Conservation (phyloP, 2,113 vertebrate genomes). For the Piaya cayana region DNA sequence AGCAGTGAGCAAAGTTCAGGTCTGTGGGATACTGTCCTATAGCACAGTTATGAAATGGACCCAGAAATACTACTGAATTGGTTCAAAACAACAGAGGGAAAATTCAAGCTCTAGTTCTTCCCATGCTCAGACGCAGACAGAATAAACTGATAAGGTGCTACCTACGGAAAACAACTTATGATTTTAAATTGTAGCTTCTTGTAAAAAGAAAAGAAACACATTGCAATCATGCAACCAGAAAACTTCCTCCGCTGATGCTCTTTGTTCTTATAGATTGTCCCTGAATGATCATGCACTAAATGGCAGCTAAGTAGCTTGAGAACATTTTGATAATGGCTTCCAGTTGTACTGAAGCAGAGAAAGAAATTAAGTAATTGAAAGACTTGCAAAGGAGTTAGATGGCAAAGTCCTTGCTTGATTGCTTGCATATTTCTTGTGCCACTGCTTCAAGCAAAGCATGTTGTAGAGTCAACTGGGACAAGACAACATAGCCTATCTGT, state of each 20-base stretch:
- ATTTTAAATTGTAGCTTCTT: not conserved
- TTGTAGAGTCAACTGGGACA: not conserved
- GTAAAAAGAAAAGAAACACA: not conserved
- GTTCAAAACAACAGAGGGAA: not conserved
- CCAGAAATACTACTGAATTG: not conserved
- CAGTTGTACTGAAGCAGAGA: not conserved
- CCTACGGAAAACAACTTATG: not conserved
- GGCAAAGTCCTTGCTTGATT: not conserved
- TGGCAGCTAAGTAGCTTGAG: not conserved
- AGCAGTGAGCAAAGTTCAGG: not conserved
- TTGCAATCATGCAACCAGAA: not conserved
- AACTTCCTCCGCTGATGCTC: not conserved
- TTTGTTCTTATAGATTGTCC: not conserved
- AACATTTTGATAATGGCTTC: not conserved
- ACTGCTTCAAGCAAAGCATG: not conserved
- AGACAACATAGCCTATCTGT: not conserved
- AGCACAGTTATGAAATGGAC: not conserved
- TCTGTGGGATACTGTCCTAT: not conserved
- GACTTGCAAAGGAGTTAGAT: not conserved
- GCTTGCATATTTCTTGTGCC: not conserved
- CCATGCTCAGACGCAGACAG: not conserved
- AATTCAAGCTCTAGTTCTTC: not conserved
- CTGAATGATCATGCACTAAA: not conserved
- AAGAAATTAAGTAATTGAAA: not conserved
- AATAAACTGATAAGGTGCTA: not conserved